Percentiles rank a stretch among this genome's conserved stretches.
Evolutionary conservation across 2,888 invertebrate species (phyloP).

Genomic region (Matsumyia berberina): DNA sequence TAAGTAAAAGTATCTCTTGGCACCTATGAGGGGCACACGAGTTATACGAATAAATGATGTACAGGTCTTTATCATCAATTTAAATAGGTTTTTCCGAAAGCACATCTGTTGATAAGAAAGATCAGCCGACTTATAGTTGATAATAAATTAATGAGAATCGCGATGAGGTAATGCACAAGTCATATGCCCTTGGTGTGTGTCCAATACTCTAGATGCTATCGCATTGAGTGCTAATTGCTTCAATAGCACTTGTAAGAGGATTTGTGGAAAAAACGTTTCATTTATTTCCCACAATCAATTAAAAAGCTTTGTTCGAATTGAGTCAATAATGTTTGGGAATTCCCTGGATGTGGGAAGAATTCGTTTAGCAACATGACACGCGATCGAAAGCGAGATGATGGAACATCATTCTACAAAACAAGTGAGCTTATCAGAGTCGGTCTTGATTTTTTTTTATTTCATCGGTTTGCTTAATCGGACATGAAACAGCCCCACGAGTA

Average conservation of each 20-base stretch:
- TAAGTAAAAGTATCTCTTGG: too few relatives aligned
- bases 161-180: not conserved
- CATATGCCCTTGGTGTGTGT: not conserved
- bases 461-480: too few relatives aligned
- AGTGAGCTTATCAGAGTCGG: too few relatives aligned
- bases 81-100: not conserved
- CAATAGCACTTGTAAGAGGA: not conserved
- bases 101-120: slow-evolving; percentile 18
- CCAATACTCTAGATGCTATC: not conserved
- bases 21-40: too few relatives aligned
- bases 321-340: not conserved
- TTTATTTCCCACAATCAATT: not conserved
- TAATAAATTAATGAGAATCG: not conserved
- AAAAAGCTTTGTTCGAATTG: not conserved
- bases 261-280: not conserved
- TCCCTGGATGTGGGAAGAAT: not conserved
- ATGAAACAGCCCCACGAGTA: too few relatives aligned
- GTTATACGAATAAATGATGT: too few relatives aligned
- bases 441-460: too few relatives aligned
- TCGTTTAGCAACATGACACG: too few relatives aligned
- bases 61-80: not conserved
- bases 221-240: not conserved
- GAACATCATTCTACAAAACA: too few relatives aligned
- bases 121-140: not conserved
- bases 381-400: too few relatives aligned